A percentile compares a stretch with the other conserved stretches of the same genome.
phyloP scores from a whole-genome alignment of 1,140 invertebrate genomes.

The Zaprionus taronus region DNA sequence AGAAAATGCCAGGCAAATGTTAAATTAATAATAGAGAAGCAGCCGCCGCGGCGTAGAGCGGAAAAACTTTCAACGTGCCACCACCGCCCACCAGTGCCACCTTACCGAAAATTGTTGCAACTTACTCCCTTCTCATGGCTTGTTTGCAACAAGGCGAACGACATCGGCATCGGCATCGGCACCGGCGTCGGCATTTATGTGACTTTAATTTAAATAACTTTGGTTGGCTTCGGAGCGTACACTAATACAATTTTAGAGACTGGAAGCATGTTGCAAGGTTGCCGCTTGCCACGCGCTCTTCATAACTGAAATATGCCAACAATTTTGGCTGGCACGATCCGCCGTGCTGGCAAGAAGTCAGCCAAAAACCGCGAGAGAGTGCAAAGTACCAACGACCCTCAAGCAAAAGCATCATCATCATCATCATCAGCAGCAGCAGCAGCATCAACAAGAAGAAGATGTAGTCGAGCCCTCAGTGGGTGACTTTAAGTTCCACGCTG shows the following conservation, averaged over 20 bases:
- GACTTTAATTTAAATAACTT: conserved; percentile 66
- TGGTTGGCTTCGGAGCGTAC: conserved; percentile 44
- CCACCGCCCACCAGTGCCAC: background rate
- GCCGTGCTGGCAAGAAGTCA: conserved; percentile 15
- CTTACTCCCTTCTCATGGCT: background rate
- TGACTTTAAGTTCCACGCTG: conserved; percentile 33
- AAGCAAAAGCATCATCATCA: background rate
- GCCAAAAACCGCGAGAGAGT: conserved; percentile 34
- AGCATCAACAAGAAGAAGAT: background rate
- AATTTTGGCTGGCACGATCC: conserved; percentile 32
- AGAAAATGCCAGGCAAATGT: conserved; percentile 62
- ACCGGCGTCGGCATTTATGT: conserved; percentile 48
- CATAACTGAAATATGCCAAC: conserved; percentile 37
- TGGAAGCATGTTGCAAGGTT: conserved; percentile 39
- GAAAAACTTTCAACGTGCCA: conserved; percentile 40
- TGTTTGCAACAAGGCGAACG: conserved; percentile 20
- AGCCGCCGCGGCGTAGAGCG: conserved; percentile 27
- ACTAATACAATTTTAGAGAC: conserved; percentile 47
- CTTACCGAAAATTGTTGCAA: conserved; percentile 33
- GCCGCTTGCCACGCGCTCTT: conserved; percentile 34
- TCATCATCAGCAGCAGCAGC: background rate
- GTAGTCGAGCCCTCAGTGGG: background rate
- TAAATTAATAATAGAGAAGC: conserved; percentile 60
- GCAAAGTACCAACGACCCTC: conserved; percentile 19
- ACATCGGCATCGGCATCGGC: conserved; percentile 20